Conservation (phyloP, 2,113 vertebrate species). For the Rhabdomys dilectus region DNA sequence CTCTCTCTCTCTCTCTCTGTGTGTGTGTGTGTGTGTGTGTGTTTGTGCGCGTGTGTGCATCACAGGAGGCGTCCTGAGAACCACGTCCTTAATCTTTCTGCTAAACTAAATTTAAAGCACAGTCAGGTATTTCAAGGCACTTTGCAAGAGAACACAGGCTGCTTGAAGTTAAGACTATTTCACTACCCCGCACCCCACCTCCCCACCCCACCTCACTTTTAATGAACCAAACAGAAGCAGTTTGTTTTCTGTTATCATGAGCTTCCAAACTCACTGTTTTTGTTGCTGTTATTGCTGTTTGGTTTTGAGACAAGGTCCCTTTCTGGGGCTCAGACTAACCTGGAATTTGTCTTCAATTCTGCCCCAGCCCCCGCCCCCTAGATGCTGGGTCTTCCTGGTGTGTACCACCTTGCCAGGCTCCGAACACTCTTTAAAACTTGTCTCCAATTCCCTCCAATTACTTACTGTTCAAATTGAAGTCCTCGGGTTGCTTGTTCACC, state of each 20-base stretch:
- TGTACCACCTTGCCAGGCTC: background rate
- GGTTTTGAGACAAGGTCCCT: background rate
- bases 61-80: background rate
- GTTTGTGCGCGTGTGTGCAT: too few species aligned
- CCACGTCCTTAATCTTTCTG: background rate
- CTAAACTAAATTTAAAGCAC: constrained; percentile 20
- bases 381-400: background rate
- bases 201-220: background rate
- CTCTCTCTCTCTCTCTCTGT: background rate
- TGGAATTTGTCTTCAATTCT: background rate
- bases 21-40: background rate
- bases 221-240: background rate
- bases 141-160: background rate
- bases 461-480: constrained; percentile 89
- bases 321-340: background rate
- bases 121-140: background rate
- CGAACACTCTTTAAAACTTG: background rate
- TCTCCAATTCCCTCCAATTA: background rate
- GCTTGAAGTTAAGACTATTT: constrained; percentile 6
- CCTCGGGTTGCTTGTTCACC: constrained; percentile 61
- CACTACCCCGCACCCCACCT: too few species aligned
- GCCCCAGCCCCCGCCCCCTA: background rate
- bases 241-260: background rate
- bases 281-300: too few species aligned
- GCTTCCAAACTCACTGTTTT: background rate